These are phyloP conservation scores for Vicugna pacos DNA, from an alignment of 2,113 vertebrate species.

Conservation along the genomic window DNA sequence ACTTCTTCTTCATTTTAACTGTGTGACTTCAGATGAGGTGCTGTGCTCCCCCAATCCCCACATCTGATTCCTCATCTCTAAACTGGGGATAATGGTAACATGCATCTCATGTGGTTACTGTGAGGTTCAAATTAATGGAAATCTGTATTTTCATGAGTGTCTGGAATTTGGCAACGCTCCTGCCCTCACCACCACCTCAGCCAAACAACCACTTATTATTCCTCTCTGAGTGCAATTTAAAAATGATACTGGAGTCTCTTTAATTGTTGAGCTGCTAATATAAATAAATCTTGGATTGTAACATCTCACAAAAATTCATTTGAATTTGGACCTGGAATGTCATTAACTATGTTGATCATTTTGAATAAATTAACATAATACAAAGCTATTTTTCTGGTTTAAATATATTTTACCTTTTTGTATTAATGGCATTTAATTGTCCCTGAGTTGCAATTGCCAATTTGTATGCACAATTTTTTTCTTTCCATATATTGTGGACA, in stretches of 20 bases:
- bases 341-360: constrained; percentile 6
- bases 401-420: constrained; percentile 7
- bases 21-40: not conserved
- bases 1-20: not conserved
- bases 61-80: not conserved
- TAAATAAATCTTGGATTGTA: constrained; percentile 1
- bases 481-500: not conserved
- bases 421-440: not conserved
- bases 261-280: not conserved
- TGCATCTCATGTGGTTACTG: not conserved
- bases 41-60: not conserved
- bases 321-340: constrained; percentile 36
- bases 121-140: not conserved
- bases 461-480: not conserved
- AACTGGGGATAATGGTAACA: not conserved
- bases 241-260: not conserved
- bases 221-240: not conserved
- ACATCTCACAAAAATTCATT: constrained; percentile 1
- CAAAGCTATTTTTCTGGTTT: constrained; percentile 20
- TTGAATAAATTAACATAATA: constrained; percentile 31
- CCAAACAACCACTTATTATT: not conserved
- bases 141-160: not conserved
- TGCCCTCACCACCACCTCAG: not conserved
- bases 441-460: not conserved
- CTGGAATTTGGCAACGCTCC: not conserved